These are phyloP conservation scores for Urosaurus nigricauda DNA, from an alignment of 2,797 vertebrate genomes.

Conservation along the genomic window DNA sequence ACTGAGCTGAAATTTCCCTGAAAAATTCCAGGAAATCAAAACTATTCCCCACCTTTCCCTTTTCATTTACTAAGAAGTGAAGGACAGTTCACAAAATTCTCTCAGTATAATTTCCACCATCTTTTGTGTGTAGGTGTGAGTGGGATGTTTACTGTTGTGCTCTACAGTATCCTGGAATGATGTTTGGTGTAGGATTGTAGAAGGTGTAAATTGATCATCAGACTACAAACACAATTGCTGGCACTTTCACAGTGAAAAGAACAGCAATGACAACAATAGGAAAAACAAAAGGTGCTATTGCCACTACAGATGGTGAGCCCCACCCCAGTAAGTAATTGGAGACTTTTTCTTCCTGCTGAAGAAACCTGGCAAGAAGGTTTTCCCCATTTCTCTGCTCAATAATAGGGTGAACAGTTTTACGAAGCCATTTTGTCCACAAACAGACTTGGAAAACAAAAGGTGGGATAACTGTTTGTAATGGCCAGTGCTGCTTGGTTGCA, in stretches of 20 bases:
- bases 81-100: not conserved
- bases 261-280: not conserved
- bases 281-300: not conserved
- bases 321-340: not conserved
- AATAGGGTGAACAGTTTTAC: not conserved
- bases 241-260: not conserved
- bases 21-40: not conserved
- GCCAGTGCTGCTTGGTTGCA: not conserved
- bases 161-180: not conserved
- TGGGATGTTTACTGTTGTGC: not conserved
- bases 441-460: not conserved
- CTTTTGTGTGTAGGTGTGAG: not conserved
- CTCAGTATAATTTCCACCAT: not conserved
- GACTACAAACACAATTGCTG: not conserved
- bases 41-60: not conserved
- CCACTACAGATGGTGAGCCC: not conserved
- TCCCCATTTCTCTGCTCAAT: not conserved
- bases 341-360: not conserved
- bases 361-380: not conserved
- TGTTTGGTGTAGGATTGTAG: not conserved
- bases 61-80: not conserved
- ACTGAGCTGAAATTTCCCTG: not conserved
- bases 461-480: not conserved
- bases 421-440: not conserved
- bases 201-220: not conserved